Evolutionary conservation across 2,797 vertebrate species (phyloP).

Genomic region (Mus spretus): DNA sequence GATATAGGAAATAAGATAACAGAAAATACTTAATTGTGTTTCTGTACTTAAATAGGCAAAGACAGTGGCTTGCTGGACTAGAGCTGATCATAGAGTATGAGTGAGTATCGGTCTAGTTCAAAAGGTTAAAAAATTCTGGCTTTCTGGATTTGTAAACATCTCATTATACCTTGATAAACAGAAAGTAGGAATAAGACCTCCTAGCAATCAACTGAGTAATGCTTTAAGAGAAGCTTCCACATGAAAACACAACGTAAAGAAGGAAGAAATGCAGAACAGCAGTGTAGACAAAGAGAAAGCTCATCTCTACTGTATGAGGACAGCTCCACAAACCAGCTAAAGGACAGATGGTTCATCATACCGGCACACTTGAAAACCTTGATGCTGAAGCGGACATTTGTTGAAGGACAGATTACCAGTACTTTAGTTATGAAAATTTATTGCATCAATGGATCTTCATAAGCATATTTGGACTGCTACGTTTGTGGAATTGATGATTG

Average conservation of each 20-base stretch:
- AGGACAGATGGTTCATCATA: neutral
- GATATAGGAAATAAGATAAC: neutral
- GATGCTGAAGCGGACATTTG: neutral
- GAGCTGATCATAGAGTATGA: neutral
- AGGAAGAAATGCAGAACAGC: neutral
- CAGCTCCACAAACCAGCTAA: neutral
- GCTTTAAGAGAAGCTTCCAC: neutral
- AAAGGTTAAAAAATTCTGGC: no score
- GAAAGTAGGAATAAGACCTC: neutral
- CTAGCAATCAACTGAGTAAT: neutral
- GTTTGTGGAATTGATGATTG: neutral
- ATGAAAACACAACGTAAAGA: neutral
- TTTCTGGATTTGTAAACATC: neutral
- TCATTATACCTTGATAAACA: neutral
- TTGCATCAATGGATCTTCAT: neutral
- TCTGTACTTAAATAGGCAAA: neutral
- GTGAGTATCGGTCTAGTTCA: neutral
- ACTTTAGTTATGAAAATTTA: neutral
- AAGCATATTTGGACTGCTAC: neutral
- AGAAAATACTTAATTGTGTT: neutral
- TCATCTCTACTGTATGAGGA: neutral
- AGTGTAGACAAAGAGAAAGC: neutral
- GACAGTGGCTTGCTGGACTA: neutral
- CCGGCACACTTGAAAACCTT: neutral
- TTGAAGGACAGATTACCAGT: neutral